Evolutionary conservation across 2,888 invertebrate species (phyloP), one percentile per base, ranked within the genome.

Genomic region (Lasioglossum leucozonium): DNA sequence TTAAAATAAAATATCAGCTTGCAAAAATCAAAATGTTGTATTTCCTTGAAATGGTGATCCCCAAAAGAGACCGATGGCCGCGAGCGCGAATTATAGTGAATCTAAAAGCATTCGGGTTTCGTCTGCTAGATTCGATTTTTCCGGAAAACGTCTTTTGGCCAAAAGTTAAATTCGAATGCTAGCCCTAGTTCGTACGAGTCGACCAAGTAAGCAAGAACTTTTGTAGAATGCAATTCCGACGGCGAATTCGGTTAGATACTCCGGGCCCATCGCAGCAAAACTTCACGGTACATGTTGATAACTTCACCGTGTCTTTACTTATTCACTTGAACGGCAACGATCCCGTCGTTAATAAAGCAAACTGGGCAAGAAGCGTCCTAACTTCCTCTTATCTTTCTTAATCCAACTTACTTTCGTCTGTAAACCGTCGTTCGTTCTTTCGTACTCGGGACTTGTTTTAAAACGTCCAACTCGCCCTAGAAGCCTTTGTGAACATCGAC

Each of bases 111-210:
- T 67, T 80, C 62, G 37, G 22, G 42, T 26, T 26, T 11, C 22
- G 51, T 22, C 37, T 16, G 37, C 58, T 67, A 77, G 74, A 73
- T 82, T 82, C 73, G 75, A 86, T 81, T 82, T n/a, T 40, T 26
- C 8, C n/a, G 65, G 67, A 65, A 83, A 80, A 26, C 40, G 51
- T 71, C 76, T 72, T 81, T 83, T 22, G 75, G 34, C 26, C 34
- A 13, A 77, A 67, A 88, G 81, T 80, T 85, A 47, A 58, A 71
- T 81, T 79, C 58, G 76, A 72, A 75, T 71, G 76, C 75, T 55
- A 72, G 44, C 55, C 62, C 42, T 77, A 30, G 78, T 40, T 69
- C 71, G 72, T 75, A 69, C 80, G 83, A 87, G 81, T 87, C 74
- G 22, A 47, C 51, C 74, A 62, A 83, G 79, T 77, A 72, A 79